Evolutionary conservation across 2,113 vertebrate genomes (phyloP).

Genomic region (Corythornis vintsioides): DNA sequence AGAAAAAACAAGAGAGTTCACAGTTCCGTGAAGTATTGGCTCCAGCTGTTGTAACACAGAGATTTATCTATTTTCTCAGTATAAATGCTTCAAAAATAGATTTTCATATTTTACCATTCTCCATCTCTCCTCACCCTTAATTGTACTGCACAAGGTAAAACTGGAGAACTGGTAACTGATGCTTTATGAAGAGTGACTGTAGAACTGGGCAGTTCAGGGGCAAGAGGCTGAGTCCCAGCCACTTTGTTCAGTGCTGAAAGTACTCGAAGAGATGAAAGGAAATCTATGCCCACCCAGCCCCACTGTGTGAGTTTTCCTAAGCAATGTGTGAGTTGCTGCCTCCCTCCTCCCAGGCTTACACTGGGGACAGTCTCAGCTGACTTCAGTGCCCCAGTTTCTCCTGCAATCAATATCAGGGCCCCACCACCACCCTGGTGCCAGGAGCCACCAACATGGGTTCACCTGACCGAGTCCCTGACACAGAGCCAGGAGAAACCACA

Average conservation of each 20-base stretch:
- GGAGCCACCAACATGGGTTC: neutral
- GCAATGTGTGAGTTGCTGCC: neutral
- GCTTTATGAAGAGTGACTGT: accelerated
- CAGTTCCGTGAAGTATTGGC: neutral
- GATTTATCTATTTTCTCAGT: neutral
- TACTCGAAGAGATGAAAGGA: neutral
- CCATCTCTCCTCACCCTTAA: neutral
- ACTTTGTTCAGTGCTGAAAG: neutral
- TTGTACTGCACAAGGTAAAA: neutral
- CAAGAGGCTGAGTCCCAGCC: neutral
- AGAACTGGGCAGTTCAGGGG: neutral
- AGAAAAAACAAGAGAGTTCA: neutral
- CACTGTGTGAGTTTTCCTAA: neutral
- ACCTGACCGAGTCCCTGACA: neutral
- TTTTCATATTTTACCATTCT: neutral
- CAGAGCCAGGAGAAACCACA: neutral
- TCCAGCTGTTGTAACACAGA: neutral
- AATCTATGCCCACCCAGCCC: neutral
- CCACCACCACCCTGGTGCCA: accelerated
- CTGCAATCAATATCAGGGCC: accelerated
- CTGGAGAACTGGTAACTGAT: accelerated
- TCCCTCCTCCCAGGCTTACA: neutral
- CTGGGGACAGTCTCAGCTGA: neutral
- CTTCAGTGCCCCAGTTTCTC: neutral
- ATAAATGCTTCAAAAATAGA: neutral